Percentiles rank a stretch among this genome's conserved stretches.
Evolutionary conservation across 1,140 invertebrate genomes (phyloP).

Genomic region (Trichonephila clavipes): DNA sequence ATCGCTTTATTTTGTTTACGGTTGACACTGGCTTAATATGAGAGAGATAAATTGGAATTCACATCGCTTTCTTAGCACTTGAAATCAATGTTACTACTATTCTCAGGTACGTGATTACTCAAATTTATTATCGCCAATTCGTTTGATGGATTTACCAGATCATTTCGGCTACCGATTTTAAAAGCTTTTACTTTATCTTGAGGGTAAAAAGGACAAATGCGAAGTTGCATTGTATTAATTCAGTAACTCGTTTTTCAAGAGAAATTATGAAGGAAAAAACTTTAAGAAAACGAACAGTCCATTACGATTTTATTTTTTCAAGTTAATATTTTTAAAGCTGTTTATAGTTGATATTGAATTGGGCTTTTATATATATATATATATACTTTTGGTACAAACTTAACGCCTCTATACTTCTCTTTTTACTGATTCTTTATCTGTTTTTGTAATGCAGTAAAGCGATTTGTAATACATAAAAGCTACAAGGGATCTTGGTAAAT

Average conservation of each 20-base stretch:
- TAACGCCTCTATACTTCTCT: too few species aligned
- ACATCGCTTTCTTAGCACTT: constrained; percentile 19
- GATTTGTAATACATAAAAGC: too few species aligned
- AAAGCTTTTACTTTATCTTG: constrained; percentile 13
- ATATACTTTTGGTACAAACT: too few species aligned
- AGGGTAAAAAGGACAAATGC: constrained; percentile 1
- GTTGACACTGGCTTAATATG: constrained; percentile 70
- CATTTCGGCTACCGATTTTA: not conserved
- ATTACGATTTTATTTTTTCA: too few species aligned
- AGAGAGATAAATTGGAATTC: constrained; percentile 52
- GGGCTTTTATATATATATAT: too few species aligned
- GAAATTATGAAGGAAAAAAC: not conserved
- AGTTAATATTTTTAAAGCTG: too few species aligned
- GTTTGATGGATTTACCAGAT: constrained; percentile 2
- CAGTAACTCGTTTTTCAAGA: not conserved
- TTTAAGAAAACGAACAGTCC: not conserved
- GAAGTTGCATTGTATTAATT: not conserved
- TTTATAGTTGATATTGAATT: not conserved
- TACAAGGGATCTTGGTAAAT: too few species aligned
- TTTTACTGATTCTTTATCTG: too few species aligned
- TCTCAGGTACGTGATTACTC: not conserved
- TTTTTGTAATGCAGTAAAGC: too few species aligned
- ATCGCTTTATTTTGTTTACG: constrained; percentile 74
- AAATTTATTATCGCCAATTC: constrained; percentile 48
- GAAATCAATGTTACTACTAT: constrained; percentile 44